Conservation (phyloP, 2,888 invertebrate species). For the Argyra leucocephala region DNA sequence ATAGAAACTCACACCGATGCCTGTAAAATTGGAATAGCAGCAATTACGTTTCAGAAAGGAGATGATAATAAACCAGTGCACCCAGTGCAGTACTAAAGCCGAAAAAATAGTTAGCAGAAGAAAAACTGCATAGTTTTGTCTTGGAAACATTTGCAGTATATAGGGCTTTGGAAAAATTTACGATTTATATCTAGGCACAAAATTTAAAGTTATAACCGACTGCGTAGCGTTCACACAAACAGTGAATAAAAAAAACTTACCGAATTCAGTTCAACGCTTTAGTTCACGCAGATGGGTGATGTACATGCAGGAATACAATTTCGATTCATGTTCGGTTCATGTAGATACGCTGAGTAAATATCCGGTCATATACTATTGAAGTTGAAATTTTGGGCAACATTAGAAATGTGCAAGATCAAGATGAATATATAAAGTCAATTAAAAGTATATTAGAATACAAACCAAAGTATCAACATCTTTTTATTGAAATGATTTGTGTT, state of each 20-base stretch:
- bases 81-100: constrained; percentile 12
- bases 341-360: constrained; percentile 14
- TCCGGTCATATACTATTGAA: constrained; percentile 9
- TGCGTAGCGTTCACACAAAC: constrained; percentile 16
- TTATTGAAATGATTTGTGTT: constrained; percentile 12
- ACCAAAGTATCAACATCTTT: no score
- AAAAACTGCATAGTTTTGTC: constrained; percentile 16
- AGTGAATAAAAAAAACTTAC: constrained; percentile 12
- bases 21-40: constrained; percentile 14
- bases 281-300: no score
- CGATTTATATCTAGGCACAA: constrained; percentile 13
- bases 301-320: constrained; percentile 16
- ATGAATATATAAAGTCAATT: constrained; percentile 16
- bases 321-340: constrained; percentile 11
- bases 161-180: constrained; percentile 14
- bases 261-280: constrained; percentile 13
- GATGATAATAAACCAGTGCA: constrained; percentile 14
- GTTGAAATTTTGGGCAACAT: constrained; percentile 3
- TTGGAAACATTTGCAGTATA: constrained; percentile 15
- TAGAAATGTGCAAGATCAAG: constrained; percentile 13
- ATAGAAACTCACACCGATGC: constrained; percentile 15
- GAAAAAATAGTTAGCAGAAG: constrained; percentile 14
- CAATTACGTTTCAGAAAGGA: constrained; percentile 14
- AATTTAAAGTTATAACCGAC: constrained; percentile 14
- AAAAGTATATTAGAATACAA: no score